Conservation (phyloP, 2,888 invertebrate genomes). For the Drosophila quinaria region DNA sequence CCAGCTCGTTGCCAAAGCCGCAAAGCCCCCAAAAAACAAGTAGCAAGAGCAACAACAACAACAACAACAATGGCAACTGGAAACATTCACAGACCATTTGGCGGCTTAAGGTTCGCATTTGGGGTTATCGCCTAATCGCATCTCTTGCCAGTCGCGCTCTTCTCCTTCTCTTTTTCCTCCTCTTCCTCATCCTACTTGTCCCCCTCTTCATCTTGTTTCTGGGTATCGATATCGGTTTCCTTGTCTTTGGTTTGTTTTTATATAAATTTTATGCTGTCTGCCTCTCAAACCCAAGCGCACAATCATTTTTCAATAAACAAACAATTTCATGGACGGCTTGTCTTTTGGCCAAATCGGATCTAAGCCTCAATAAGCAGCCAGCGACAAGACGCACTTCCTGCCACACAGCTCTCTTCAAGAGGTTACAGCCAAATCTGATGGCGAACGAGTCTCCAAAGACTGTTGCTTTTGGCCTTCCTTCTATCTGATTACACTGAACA, state of each 20-base stretch:
- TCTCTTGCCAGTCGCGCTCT: conserved; percentile 53
- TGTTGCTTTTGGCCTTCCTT: conserved; percentile 39
- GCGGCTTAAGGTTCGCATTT: conserved; percentile 77
- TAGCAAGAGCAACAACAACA: conserved; percentile 29
- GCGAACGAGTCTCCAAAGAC: conserved; percentile 52
- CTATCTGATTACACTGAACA: conserved; percentile 62
- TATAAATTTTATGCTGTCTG: conserved; percentile 33
- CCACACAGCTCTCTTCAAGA: conserved; percentile 6
- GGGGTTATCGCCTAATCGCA: conserved; percentile 81
- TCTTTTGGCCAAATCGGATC: conserved; percentile 79
- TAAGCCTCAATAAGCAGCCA: conserved; percentile 80
- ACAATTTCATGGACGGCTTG: conserved; percentile 81
- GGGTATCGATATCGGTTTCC: conserved; percentile 46
- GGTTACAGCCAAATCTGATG: conserved; percentile 46
- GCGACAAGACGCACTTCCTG: conserved; percentile 81
- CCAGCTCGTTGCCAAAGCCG: conserved; percentile 67
- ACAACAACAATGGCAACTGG: conserved; percentile 52
- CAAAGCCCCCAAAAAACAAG: conserved; percentile 64
- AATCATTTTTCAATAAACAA: conserved; percentile 82
- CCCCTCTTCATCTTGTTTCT: conserved; percentile 30
- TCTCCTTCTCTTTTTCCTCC: neutral
- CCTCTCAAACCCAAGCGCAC: conserved; percentile 49
- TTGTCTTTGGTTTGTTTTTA: conserved; percentile 54
- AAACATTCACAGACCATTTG: conserved; percentile 81
- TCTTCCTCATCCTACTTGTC: conserved; percentile 3